Evolutionary conservation across 2,113 vertebrate genomes (phyloP).

Genomic region (Indicator indicator): DNA sequence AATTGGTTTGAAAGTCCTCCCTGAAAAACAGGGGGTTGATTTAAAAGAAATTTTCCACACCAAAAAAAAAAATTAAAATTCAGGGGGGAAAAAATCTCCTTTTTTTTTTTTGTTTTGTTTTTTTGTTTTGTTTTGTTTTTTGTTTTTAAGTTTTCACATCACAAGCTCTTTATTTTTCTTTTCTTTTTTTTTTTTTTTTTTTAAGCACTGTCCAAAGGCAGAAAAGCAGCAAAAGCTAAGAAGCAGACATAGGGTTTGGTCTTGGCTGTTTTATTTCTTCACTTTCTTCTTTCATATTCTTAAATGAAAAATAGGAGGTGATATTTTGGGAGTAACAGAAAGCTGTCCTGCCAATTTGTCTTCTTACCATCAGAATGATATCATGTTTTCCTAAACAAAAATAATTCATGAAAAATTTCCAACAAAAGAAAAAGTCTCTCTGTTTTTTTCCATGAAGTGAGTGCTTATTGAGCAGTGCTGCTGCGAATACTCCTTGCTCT

Average conservation of each 20-base stretch:
- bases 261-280: conserved; percentile 18
- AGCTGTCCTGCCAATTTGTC: conserved; percentile 42
- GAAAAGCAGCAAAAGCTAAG: conserved; percentile 1
- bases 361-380: conserved; percentile 65
- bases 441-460: conserved; percentile 39
- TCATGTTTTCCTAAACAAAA: conserved; percentile 71
- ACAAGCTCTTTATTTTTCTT: background rate
- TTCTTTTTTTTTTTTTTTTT: background rate
- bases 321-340: conserved; percentile 57
- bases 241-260: background rate
- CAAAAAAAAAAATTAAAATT: background rate
- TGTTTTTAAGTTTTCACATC: background rate
- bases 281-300: conserved; percentile 41
- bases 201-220: background rate
- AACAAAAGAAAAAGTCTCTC: conserved; percentile 23
- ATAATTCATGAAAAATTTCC: conserved; percentile 59
- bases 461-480: conserved; percentile 11
- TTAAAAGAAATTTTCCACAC: background rate
- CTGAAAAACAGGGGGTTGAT: background rate
- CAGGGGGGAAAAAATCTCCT: background rate
- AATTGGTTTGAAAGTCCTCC: background rate
- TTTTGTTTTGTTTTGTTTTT: background rate
- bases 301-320: conserved; percentile 48
- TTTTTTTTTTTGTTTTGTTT: background rate
- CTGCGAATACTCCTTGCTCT: background rate